phyloP scores from a whole-genome alignment of 2,797 vertebrate genomes.

The Notoglanidium macrostoma region DNA sequence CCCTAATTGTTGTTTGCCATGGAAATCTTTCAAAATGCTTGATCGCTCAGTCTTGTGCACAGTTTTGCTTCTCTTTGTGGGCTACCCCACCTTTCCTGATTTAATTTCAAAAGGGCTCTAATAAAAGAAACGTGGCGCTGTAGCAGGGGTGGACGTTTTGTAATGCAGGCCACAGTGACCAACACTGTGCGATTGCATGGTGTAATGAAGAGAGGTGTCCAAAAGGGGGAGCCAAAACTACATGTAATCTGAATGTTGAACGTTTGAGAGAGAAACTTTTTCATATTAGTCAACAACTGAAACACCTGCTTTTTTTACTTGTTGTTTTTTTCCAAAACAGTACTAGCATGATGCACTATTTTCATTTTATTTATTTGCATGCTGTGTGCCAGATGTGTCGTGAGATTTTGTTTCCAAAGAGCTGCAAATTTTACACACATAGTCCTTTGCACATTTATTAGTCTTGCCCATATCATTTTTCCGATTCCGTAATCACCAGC shows the following conservation, averaged over 20 bases:
- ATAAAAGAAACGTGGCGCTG: neutral
- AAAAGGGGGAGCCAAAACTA: conserved; percentile 61
- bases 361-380: neutral
- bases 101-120: neutral
- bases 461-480: neutral
- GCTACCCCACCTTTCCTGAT: neutral
- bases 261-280: neutral
- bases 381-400: neutral
- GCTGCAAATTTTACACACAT: neutral
- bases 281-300: neutral
- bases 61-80: neutral
- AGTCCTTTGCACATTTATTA: neutral
- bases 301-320: neutral
- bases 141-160: neutral
- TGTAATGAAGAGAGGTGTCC: conserved; percentile 44
- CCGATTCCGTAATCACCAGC: neutral
- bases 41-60: neutral
- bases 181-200: neutral
- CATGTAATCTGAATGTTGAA: neutral
- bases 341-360: neutral
- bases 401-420: neutral
- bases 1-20: neutral
- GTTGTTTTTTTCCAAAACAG: neutral
- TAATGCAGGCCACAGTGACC: neutral
- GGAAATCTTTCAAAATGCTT: neutral